phyloP scores from a whole-genome alignment of 2,888 invertebrate species.

The Synergus gifuensis region DNA sequence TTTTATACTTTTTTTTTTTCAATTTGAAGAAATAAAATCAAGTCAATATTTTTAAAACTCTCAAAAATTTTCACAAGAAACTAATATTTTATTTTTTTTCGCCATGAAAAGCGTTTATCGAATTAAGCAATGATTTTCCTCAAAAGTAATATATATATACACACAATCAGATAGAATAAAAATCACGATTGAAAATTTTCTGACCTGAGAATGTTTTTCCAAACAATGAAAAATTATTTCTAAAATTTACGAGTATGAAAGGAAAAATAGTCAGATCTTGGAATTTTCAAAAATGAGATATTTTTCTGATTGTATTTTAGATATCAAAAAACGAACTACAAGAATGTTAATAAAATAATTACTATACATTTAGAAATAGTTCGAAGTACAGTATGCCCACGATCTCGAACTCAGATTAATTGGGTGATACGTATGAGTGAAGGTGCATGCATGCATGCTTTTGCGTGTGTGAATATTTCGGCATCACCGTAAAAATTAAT shows the following conservation, averaged over 20 bases:
- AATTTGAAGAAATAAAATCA: too few relatives aligned
- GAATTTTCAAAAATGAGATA: not conserved
- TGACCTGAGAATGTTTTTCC: not conserved
- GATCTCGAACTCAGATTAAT: conserved; percentile 5
- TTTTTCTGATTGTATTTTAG: conserved; percentile 12
- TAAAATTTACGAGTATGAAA: not conserved
- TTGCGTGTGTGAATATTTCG: conserved; percentile 67
- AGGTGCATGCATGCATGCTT: conserved; percentile 34
- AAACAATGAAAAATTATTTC: not conserved
- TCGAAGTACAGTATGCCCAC: conserved; percentile 13
- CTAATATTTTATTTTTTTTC: not conserved
- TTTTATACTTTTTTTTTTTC: too few relatives aligned
- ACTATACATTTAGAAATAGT: conserved; percentile 7
- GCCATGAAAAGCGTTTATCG: not conserved
- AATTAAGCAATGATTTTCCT: conserved; percentile 5
- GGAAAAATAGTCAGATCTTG: not conserved
- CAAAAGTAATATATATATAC: not conserved
- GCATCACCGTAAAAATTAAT: conserved; percentile 67
- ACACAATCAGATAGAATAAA: not conserved
- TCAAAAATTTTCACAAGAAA: not conserved
- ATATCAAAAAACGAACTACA: conserved; percentile 18
- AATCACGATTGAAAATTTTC: not conserved
- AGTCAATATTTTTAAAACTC: too few relatives aligned
- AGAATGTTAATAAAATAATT: conserved; percentile 8
- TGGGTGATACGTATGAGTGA: conserved; percentile 20